A percentile compares a stretch with the other conserved stretches of the same genome.
Evolutionary conservation across 2,113 vertebrate genomes (phyloP).

Genomic region (Ctenodactylus gundi): DNA sequence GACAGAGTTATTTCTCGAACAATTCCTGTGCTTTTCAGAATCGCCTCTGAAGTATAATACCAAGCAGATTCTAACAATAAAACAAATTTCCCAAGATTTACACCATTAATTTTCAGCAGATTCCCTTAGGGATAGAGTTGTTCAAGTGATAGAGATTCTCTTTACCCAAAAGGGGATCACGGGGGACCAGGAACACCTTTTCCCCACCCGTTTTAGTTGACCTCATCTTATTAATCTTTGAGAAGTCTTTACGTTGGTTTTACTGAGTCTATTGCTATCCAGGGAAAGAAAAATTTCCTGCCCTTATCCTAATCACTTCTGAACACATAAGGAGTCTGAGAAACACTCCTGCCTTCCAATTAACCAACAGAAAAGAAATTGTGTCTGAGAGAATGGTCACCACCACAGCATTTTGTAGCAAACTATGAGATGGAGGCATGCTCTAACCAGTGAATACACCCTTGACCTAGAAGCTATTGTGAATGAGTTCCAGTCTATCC

Average conservation of each 20-base stretch:
- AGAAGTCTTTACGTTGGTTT: neutral
- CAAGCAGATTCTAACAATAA: neutral
- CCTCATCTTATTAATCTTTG: neutral
- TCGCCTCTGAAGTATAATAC: neutral
- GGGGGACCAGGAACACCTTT: neutral
- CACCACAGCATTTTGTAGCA: neutral
- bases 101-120: neutral
- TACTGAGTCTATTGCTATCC: neutral
- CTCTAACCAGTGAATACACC: too few species aligned
- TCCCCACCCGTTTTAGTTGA: neutral
- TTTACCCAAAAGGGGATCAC: neutral
- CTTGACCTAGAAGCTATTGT: neutral
- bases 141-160: constrained; percentile 32
- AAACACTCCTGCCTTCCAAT: neutral
- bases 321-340: neutral
- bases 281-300: neutral
- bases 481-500: neutral
- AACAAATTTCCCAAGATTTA: constrained; percentile 42
- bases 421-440: neutral
- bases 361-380: constrained; percentile 11
- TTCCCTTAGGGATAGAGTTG: neutral
- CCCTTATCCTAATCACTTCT: neutral
- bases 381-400: constrained; percentile 38
- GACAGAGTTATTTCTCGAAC: constrained; percentile 19
- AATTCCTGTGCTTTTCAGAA: constrained; percentile 22